Percentiles rank a stretch among this genome's conserved stretches.
Conservation (phyloP, 2,888 invertebrate genomes). For the Flabesymbios commensalis region DNA sequence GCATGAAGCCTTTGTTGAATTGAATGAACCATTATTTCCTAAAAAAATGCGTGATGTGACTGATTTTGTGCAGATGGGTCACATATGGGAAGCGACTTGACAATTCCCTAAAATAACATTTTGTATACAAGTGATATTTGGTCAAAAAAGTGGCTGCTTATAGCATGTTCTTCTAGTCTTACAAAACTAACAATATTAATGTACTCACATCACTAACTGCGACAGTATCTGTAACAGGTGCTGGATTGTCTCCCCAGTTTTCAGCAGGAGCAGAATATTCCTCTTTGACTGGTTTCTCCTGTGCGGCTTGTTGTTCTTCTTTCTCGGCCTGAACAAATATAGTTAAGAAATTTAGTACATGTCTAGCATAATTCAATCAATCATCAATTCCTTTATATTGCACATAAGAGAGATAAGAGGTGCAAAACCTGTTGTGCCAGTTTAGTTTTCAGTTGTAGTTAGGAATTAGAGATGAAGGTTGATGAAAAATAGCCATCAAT, state of each 20-base stretch:
- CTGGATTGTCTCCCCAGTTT: constrained; percentile 39
- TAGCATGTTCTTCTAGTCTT: too few relatives aligned
- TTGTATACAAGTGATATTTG: too few relatives aligned
- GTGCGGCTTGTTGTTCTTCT: constrained; percentile 74
- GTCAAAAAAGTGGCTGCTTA: too few relatives aligned
- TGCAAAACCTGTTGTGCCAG: too few relatives aligned
- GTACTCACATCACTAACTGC: constrained; percentile 40
- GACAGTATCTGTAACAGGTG: constrained; percentile 22
- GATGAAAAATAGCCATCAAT: too few relatives aligned
- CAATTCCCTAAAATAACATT: too few relatives aligned
- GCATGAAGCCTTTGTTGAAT: too few relatives aligned
- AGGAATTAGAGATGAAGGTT: not conserved
- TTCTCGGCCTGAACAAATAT: constrained; percentile 74
- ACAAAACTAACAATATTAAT: too few relatives aligned
- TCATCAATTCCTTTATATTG: not conserved
- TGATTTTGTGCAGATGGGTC: too few relatives aligned
- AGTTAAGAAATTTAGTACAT: not conserved
- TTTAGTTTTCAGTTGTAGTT: not conserved
- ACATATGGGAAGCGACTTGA: not conserved
- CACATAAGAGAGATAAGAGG: not conserved
- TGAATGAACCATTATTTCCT: too few relatives aligned
- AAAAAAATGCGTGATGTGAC: too few relatives aligned
- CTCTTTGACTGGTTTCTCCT: constrained; percentile 40
- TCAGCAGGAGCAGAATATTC: constrained; percentile 35
- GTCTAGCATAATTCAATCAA: not conserved